Evolutionary conservation across 2,888 invertebrate genomes (phyloP).

Genomic region (Ariolimax columbianus): DNA sequence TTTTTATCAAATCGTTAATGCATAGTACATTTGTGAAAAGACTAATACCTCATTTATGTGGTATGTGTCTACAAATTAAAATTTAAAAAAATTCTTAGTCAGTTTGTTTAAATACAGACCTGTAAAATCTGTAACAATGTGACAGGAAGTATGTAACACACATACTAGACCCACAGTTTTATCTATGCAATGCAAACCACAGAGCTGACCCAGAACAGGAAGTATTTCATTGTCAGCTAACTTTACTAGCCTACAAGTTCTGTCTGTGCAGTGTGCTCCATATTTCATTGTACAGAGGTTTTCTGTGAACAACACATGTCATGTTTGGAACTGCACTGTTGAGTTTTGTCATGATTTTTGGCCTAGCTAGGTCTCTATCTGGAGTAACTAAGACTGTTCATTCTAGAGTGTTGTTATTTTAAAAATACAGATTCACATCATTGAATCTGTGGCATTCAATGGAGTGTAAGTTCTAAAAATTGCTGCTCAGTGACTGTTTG

Average conservation of each 20-base stretch:
- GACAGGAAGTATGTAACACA: neutral
- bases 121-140: neutral
- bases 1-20: too few relatives aligned
- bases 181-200: neutral
- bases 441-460: too few relatives aligned
- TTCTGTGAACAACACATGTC: neutral
- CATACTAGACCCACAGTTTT: neutral
- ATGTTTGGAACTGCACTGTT: neutral
- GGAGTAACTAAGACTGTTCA: neutral
- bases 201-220: neutral
- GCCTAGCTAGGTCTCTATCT: neutral
- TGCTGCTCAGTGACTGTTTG: too few relatives aligned
- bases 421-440: too few relatives aligned
- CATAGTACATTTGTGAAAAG: too few relatives aligned
- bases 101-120: neutral
- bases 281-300: neutral
- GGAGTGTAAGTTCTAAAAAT: too few relatives aligned
- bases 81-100: too few relatives aligned
- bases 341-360: neutral
- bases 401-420: too few relatives aligned
- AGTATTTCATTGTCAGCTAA: constrained; percentile 21
- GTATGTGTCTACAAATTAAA: too few relatives aligned
- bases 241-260: neutral
- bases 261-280: neutral
- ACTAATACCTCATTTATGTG: too few relatives aligned